Base-by-base conservation (phyloP, 2,888 invertebrate genomes). In the Hydropsyche betteni region DNA sequence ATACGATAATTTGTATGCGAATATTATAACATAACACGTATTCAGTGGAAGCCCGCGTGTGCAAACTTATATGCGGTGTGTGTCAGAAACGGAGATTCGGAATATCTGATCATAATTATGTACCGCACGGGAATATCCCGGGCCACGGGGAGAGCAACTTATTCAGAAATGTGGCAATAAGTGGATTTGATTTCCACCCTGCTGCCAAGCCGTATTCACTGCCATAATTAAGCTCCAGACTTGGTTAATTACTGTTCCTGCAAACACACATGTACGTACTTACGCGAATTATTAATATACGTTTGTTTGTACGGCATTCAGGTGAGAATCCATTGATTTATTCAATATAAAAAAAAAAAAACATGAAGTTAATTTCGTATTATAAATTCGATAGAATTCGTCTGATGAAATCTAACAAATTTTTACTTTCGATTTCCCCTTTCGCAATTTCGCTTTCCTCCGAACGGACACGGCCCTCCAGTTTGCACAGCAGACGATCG, bases 401-500 rank as follows among this genome's bases (percentile, higher is more conserved):
- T 44, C 44, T 4, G 10, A 44, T 4, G 10, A 44, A 44, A 10
- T 6, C 44, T 44, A 10, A 10, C 6, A 4, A 44, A 44, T 44
- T 44, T 44, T 44, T 44, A 44, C 44, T 44, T 44, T 44, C 44
- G 44, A 44, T 44, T 44, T 44, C 44, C 44, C 44, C 44, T 44
- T 44, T 44, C 64, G 64, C 64, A 64, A 64, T 64, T 64, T 64
- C 64, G 33, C 36, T 64, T 64, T 64, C 64, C 36, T 36, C n/a
- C 8, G 33, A 64, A n/a, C 36, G 58, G 58, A 64, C 53, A 38
- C 64, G 74, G 76, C 24, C 24, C 24, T 24, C 24, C 1, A 24
- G 24, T 76, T 76, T 76, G 70, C 76, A 75, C 74, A 72, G 70
- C 52, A 24, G 72, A 74, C 52, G 74, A 74, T 58, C 38, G 72